Conservation (phyloP, 2,888 invertebrate species). For the Drosophila robusta region DNA sequence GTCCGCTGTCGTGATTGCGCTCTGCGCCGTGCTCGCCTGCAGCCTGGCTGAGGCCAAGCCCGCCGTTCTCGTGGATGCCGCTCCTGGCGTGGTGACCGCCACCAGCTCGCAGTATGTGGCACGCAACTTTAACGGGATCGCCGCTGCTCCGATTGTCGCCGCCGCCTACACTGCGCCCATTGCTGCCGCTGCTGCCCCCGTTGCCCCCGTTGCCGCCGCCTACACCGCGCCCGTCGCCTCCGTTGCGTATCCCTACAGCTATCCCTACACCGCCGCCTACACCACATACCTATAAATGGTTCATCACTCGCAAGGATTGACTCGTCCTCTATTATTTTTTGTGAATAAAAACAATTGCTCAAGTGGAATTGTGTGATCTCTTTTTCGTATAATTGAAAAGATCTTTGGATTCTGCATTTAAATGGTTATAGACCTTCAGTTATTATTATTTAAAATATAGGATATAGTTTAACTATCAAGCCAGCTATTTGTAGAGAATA, state of each 20-base stretch:
- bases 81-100: conserved; percentile 86
- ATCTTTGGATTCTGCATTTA: too few relatives aligned
- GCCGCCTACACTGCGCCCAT: conserved; percentile 63
- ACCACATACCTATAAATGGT: conserved; percentile 50
- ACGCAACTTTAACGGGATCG: conserved; percentile 87
- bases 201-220: conserved; percentile 72
- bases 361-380: background rate
- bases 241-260: conserved; percentile 55
- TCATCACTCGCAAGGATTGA: background rate
- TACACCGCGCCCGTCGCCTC: conserved; percentile 59
- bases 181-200: conserved; percentile 66
- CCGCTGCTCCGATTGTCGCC: conserved; percentile 83
- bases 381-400: too few relatives aligned
- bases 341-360: conserved; percentile 21
- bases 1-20: conserved; percentile 84
- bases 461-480: too few relatives aligned
- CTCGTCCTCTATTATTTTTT: background rate
- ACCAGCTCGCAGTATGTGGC: conserved; percentile 88
- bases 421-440: too few relatives aligned
- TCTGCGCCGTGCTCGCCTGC: conserved; percentile 84
- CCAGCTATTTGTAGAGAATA: too few relatives aligned
- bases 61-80: conserved; percentile 69
- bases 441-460: too few relatives aligned
- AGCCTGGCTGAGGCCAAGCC: conserved; percentile 86
- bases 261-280: conserved; percentile 65